Percentiles rank a stretch among this genome's conserved stretches.
Evolutionary conservation across 30 jellyfish, hydroid and myxozoan genomes (phyloP).

Genomic region (Nemopilema nomurai): DNA sequence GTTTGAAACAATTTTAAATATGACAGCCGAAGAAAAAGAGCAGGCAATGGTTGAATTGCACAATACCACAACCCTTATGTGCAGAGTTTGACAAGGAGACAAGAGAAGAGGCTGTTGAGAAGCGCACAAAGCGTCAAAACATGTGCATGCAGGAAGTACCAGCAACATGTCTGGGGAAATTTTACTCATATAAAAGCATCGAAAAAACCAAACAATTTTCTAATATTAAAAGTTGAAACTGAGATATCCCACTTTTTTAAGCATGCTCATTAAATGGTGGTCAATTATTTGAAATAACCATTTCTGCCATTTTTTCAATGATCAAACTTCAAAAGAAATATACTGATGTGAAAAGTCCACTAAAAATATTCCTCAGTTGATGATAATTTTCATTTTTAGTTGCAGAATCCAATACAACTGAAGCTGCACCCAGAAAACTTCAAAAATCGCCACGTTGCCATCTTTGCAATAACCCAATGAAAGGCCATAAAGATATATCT

Average conservation of each 20-base stretch:
- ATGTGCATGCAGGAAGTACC: slow-evolving; percentile 8
- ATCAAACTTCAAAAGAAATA: background rate
- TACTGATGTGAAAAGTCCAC: background rate
- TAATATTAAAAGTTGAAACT: background rate
- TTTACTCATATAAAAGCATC: background rate
- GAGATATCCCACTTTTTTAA: background rate
- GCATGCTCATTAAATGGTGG: background rate
- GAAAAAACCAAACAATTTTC: background rate
- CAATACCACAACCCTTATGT: slow-evolving; percentile 12
- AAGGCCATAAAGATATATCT: slow-evolving; percentile 4
- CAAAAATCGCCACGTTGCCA: slow-evolving; percentile 4
- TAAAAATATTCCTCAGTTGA: background rate
- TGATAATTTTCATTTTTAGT: background rate
- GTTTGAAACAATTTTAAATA: background rate
- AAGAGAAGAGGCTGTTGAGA: slow-evolving; percentile 2
- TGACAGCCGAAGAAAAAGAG: background rate
- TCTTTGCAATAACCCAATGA: slow-evolving; percentile 5
- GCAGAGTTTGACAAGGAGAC: slow-evolving; percentile 12
- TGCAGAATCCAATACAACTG: slow-evolving; percentile 3
- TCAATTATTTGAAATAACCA: background rate
- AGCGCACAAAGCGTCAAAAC: background rate
- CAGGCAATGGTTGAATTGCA: slow-evolving; percentile 8
- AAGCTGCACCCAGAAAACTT: background rate
- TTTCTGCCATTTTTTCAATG: background rate
- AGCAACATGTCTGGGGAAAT: slow-evolving; percentile 8